Conservation (phyloP, 2,113 vertebrate genomes). For the Artemisiospiza belli region DNA sequence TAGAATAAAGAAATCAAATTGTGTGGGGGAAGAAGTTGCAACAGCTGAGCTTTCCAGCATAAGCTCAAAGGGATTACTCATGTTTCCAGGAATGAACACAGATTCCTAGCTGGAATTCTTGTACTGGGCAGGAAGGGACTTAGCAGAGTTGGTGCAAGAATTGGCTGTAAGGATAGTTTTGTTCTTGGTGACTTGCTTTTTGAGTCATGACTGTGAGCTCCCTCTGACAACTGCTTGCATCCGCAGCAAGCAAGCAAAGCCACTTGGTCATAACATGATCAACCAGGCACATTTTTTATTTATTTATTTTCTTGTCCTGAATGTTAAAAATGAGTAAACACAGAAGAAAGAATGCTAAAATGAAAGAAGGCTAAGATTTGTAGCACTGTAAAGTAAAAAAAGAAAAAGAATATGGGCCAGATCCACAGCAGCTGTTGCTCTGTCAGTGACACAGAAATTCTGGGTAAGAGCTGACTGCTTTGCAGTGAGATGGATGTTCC, state of each 20-base stretch:
- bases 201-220: neutral
- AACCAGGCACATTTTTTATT: neutral
- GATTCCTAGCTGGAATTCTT: neutral
- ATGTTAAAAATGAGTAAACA: neutral
- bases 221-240: neutral
- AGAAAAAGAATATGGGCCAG: neutral
- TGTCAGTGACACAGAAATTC: neutral
- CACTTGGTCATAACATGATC: fast-evolving
- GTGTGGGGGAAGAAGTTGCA: neutral
- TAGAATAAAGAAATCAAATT: neutral
- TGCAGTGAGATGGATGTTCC: neutral
- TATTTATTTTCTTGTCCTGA: neutral
- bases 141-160: neutral
- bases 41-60: neutral
- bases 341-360: neutral
- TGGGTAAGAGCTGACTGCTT: neutral
- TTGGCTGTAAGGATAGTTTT: neutral
- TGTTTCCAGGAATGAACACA: neutral
- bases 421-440: neutral
- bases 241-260: neutral
- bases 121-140: neutral
- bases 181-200: neutral
- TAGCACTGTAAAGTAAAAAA: neutral
- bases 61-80: neutral
- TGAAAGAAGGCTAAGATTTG: neutral